Conservation (phyloP, 1,140 invertebrate species). For the Spodoptera litura region DNA sequence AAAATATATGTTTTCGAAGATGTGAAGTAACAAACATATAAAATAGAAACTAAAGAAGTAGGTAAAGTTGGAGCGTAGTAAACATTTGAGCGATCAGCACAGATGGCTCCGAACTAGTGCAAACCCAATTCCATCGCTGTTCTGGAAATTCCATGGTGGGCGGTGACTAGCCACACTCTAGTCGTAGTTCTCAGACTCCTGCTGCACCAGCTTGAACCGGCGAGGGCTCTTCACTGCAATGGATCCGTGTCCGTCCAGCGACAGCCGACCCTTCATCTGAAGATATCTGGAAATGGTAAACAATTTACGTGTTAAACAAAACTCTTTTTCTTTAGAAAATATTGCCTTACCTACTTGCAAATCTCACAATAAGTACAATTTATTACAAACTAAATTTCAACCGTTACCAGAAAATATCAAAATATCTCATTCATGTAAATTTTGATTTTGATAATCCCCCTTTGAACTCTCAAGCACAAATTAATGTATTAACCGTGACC, state of each 20-base stretch:
- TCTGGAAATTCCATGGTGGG: background rate
- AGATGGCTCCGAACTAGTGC: constrained; percentile 26
- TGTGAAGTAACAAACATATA: constrained; percentile 18
- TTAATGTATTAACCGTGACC: too few relatives aligned
- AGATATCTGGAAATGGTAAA: constrained; percentile 84
- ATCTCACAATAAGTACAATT: too few relatives aligned
- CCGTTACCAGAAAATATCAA: too few relatives aligned
- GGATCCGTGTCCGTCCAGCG: constrained; percentile 91
- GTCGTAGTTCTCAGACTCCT: constrained; percentile 96
- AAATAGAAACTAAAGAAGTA: constrained; percentile 14
- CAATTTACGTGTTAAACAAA: background rate
- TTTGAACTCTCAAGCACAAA: too few relatives aligned
- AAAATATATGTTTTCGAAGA: constrained; percentile 24
- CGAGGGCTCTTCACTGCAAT: constrained; percentile 93
- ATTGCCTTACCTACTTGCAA: too few relatives aligned
- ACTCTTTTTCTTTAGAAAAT: background rate
- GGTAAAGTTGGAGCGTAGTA: constrained; percentile 2
- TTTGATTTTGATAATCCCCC: too few relatives aligned
- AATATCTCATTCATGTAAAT: too few relatives aligned
- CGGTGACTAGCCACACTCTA: constrained; percentile 77
- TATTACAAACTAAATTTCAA: too few relatives aligned
- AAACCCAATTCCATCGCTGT: constrained; percentile 17
- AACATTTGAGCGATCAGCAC: constrained; percentile 39
- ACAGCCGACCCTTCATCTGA: constrained; percentile 90
- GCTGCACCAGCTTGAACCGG: constrained; percentile 94